Conservation (phyloP, 2,888 invertebrate genomes). For the Agrotis exclamationis region DNA sequence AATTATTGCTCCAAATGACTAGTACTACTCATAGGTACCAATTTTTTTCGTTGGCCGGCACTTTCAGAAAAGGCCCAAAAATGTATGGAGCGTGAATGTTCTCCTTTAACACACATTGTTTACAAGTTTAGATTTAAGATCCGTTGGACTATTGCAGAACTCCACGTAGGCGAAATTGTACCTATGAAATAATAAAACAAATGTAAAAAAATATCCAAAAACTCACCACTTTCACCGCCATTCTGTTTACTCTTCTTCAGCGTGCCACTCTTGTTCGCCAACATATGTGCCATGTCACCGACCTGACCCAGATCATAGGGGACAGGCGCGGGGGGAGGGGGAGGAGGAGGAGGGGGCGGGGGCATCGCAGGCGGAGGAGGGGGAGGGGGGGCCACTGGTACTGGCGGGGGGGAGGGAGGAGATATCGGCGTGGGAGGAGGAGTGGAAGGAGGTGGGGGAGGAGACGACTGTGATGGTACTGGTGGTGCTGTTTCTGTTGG, state of each 20-base stretch:
- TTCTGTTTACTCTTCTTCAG: constrained; percentile 89
- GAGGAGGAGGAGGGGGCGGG: constrained; percentile 79
- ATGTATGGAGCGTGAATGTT: too few species aligned
- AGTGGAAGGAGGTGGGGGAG: constrained; percentile 49
- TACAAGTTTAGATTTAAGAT: too few species aligned
- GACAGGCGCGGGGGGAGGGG: constrained; percentile 86
- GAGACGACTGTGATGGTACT: constrained; percentile 44
- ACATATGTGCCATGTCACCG: constrained; percentile 91
- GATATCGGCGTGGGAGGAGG: constrained; percentile 45
- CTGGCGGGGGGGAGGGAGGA: constrained; percentile 29
- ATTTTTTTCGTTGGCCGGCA: too few species aligned
- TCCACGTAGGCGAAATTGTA: too few species aligned
- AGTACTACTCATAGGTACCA: too few species aligned
- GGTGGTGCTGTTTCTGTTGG: constrained; percentile 20
- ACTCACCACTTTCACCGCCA: constrained; percentile 81
- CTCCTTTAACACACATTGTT: too few species aligned
- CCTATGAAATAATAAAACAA: not conserved
- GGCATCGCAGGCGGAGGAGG: constrained; percentile 61
- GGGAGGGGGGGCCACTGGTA: constrained; percentile 43
- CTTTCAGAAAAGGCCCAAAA: too few species aligned
- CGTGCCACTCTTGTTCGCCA: constrained; percentile 90
- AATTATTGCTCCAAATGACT: too few species aligned
- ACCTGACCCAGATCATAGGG: constrained; percentile 68
- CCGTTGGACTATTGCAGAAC: too few species aligned
- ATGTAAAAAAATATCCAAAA: not conserved